Conservation (phyloP, 2,113 vertebrate species). For the Ursus arctos region DNA sequence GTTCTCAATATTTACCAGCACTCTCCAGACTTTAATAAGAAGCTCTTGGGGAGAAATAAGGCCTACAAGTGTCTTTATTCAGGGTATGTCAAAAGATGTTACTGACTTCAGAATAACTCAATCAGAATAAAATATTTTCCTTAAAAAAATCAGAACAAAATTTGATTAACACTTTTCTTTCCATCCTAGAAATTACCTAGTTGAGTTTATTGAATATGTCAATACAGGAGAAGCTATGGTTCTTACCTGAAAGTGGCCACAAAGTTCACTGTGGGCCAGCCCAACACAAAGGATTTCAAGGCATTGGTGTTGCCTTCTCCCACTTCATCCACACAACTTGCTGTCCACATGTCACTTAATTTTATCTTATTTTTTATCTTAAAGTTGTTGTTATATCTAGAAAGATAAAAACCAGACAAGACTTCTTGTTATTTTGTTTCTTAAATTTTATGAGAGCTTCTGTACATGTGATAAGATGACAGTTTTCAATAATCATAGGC, state of each 20-base stretch:
- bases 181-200: background rate
- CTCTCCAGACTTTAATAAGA: background rate
- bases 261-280: slow-evolving; percentile 98
- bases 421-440: slow-evolving; percentile 39
- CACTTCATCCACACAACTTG: slow-evolving; percentile 95
- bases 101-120: background rate
- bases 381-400: slow-evolving; percentile 81
- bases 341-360: slow-evolving; percentile 95
- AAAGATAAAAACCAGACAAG: slow-evolving; percentile 58
- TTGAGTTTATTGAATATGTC: background rate
- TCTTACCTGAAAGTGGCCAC: slow-evolving; percentile 96
- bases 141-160: slow-evolving; percentile 22
- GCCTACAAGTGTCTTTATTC: background rate
- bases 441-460: background rate
- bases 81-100: background rate
- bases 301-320: slow-evolving; percentile 93
- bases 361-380: slow-evolving; percentile 82
- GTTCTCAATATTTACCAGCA: background rate
- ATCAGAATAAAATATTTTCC: slow-evolving; percentile 8
- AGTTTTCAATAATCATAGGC: background rate
- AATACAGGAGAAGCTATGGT: background rate
- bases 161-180: background rate
- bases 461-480: background rate
- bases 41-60: background rate
- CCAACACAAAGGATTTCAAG: slow-evolving; percentile 94